Evolutionary conservation across 2,888 invertebrate species (phyloP).

Genomic region (Neoaliturus tenellus): DNA sequence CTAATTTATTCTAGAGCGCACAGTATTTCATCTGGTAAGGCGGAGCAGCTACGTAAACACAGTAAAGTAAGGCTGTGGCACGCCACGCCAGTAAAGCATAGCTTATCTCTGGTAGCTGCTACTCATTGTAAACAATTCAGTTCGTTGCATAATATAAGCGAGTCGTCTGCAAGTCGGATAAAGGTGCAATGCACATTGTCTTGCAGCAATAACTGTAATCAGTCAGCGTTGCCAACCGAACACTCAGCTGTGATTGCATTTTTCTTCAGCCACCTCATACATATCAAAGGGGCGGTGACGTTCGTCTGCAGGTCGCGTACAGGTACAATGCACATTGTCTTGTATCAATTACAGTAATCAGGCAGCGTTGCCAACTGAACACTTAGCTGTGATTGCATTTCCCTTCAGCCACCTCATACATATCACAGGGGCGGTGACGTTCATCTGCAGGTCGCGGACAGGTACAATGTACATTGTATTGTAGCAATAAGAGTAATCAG

Average conservation of each 20-base stretch:
- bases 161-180: background rate
- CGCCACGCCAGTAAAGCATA: background rate
- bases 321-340: slow-evolving; percentile 3
- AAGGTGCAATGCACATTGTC: background rate
- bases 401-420: background rate
- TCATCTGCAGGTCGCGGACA: background rate
- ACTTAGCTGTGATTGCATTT: background rate
- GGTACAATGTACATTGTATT: background rate
- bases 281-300: no score
- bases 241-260: background rate
- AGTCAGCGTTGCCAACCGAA: background rate
- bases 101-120: slow-evolving; percentile 1
- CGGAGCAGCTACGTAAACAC: background rate
- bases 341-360: background rate
- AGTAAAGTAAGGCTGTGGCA: background rate
- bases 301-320: background rate
- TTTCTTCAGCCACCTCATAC: background rate
- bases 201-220: background rate
- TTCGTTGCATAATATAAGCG: background rate
- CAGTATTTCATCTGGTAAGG: no score
- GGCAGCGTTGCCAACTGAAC: background rate
- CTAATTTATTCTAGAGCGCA: no score
- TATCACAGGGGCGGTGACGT: no score
- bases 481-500: background rate
- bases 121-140: background rate